These are phyloP conservation scores for Buathra laborator DNA, from an alignment of 2,888 invertebrate species.

Conservation along the genomic window DNA sequence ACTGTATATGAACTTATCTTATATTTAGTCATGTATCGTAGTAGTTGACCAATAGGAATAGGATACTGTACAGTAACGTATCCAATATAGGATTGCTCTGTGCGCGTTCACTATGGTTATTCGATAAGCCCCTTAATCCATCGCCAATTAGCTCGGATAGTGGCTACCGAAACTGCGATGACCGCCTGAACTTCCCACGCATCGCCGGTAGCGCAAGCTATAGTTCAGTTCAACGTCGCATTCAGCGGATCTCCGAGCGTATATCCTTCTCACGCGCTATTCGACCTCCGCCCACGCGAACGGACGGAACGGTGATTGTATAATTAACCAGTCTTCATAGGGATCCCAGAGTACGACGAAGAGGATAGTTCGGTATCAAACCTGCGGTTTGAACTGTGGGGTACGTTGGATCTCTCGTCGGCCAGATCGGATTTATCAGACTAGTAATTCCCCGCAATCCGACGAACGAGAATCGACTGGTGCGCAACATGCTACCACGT, in stretches of 20 bases:
- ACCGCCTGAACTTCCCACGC: slow-evolving; percentile 46
- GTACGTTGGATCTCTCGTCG: slow-evolving; percentile 57
- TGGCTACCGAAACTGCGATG: slow-evolving; percentile 63
- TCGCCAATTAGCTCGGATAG: slow-evolving; percentile 79
- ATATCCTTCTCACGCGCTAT: slow-evolving; percentile 50
- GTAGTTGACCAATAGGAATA: neutral
- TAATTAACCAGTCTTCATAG: slow-evolving; percentile 75
- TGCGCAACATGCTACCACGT: slow-evolving; percentile 12
- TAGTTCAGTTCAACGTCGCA: slow-evolving; percentile 21
- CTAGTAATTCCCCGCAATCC: slow-evolving; percentile 61
- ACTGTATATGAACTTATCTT: too few relatives aligned
- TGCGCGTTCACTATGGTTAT: slow-evolving; percentile 65
- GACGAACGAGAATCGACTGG: slow-evolving; percentile 1
- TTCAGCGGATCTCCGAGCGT: slow-evolving; percentile 36
- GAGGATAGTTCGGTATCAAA: slow-evolving; percentile 63
- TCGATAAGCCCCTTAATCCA: slow-evolving; percentile 81
- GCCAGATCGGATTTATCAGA: slow-evolving; percentile 58
- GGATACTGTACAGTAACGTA: slow-evolving; percentile 59
- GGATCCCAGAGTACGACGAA: slow-evolving; percentile 34
- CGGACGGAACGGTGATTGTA: slow-evolving; percentile 72
- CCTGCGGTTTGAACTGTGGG: slow-evolving; percentile 57
- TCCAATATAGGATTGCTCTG: slow-evolving; percentile 62
- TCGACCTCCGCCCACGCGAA: slow-evolving; percentile 64
- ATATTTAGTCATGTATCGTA: too few relatives aligned
- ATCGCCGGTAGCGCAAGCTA: slow-evolving; percentile 36